phyloP scores from a whole-genome alignment of 2,797 vertebrate genomes.

The Lutjanus campechanus region DNA sequence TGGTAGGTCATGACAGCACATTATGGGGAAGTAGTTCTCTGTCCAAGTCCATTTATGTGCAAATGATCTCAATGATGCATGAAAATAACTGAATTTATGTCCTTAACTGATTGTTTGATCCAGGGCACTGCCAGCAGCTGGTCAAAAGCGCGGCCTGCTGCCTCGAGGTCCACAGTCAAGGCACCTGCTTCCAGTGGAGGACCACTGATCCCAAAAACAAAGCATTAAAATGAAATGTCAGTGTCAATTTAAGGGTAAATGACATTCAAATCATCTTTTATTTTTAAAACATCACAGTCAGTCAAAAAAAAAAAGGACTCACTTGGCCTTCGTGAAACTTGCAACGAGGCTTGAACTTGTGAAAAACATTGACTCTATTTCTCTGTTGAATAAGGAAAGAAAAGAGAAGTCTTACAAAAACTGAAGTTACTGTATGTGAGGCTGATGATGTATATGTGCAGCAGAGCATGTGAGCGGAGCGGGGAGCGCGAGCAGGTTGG shows the following conservation, averaged over 20 bases:
- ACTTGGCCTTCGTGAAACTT: slow-evolving; percentile 80
- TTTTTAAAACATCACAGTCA: not conserved
- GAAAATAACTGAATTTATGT: not conserved
- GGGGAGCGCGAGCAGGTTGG: too few relatives aligned
- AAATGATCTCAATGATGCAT: not conserved
- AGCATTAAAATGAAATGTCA: not conserved
- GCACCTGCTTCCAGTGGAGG: slow-evolving; percentile 39
- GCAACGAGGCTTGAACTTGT: slow-evolving; percentile 83
- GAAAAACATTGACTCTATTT: slow-evolving; percentile 68
- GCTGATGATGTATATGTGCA: not conserved
- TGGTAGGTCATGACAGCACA: not conserved
- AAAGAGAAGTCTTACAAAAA: not conserved
- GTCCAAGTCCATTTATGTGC: too few relatives aligned
- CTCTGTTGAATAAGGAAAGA: slow-evolving; percentile 63
- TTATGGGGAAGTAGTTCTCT: not conserved
- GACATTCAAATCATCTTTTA: not conserved
- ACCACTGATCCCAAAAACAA: slow-evolving; percentile 43
- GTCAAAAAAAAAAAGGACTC: slow-evolving; percentile 27
- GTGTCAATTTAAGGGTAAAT: too few relatives aligned
- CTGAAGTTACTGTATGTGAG: not conserved
- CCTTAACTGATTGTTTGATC: slow-evolving; percentile 78
- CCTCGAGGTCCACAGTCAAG: slow-evolving; percentile 76
- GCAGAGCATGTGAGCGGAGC: too few relatives aligned
- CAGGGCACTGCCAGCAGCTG: slow-evolving; percentile 71
- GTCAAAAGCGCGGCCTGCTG: slow-evolving; percentile 69